Evolutionary conservation across 2,113 vertebrate genomes (phyloP).

Genomic region (Muntiacus muntjak): DNA sequence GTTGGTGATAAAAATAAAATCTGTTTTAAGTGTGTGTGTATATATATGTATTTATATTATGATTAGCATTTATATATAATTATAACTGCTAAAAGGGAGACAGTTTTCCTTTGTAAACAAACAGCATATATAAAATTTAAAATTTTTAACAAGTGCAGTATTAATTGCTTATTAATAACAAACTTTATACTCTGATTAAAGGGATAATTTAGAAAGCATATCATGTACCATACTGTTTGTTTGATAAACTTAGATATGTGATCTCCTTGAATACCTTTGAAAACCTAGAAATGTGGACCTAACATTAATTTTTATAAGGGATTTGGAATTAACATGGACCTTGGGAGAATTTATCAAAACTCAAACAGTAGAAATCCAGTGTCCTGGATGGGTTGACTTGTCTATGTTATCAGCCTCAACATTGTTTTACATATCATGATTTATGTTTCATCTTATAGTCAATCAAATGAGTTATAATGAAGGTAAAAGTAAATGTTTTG

Average conservation of each 20-base stretch:
- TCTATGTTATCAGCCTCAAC: neutral
- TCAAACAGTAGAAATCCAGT: neutral
- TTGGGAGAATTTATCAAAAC: neutral
- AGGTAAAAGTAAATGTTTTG: neutral
- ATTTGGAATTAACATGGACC: neutral
- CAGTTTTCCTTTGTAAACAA: neutral
- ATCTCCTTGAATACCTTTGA: neutral
- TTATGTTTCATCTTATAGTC: neutral
- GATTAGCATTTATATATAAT: neutral
- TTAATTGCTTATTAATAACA: neutral
- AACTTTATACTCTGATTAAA: neutral
- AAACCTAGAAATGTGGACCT: neutral
- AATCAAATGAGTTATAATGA: neutral
- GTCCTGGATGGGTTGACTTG: neutral
- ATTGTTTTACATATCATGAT: neutral
- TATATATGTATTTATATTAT: neutral
- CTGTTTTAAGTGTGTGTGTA: neutral
- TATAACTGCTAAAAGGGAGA: neutral
- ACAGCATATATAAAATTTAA: neutral
- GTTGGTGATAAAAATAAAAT: conserved; percentile 52
- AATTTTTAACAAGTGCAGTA: neutral
- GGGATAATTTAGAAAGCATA: neutral
- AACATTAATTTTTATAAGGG: neutral
- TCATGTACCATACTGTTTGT: neutral
- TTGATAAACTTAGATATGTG: neutral